Evolutionary conservation across 2,113 vertebrate genomes (phyloP).

Genomic region (Dicrurus megarhynchus): DNA sequence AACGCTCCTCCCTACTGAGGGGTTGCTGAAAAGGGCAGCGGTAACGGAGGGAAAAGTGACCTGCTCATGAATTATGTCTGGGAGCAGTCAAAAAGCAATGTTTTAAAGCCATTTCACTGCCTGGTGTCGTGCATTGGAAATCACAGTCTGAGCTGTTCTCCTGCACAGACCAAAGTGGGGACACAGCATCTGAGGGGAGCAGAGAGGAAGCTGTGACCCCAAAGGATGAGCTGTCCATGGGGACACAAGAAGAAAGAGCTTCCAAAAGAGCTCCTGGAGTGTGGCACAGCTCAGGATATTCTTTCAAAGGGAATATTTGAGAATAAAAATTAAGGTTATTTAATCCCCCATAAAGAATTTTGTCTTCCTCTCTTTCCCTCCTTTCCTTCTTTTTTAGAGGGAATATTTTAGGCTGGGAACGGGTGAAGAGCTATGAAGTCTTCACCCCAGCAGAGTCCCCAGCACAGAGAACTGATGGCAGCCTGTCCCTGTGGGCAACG

Average conservation of each 20-base stretch:
- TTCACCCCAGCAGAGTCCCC: background rate
- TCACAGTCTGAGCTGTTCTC: background rate
- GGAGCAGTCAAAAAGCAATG: background rate
- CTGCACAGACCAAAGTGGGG: background rate
- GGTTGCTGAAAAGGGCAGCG: background rate
- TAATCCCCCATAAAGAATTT: background rate
- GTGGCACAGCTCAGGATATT: background rate
- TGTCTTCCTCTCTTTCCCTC: background rate
- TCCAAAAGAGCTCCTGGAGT: background rate
- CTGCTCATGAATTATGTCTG: background rate
- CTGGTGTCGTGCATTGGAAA: background rate
- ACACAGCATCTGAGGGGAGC: background rate
- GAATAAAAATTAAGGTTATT: background rate
- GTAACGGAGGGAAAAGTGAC: background rate
- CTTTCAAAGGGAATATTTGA: background rate
- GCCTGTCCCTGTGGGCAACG: background rate
- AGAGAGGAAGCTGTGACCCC: background rate
- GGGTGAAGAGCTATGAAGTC: background rate
- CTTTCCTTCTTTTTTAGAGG: background rate
- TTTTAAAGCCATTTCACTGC: background rate
- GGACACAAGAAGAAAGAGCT: background rate
- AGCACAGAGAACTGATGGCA: background rate
- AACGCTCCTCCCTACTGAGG: rapidly evolving
- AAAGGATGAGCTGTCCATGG: background rate
- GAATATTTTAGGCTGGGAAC: background rate